phyloP scores from a whole-genome alignment of 2,113 vertebrate species.

The Ptilonorhynchus violaceus region DNA sequence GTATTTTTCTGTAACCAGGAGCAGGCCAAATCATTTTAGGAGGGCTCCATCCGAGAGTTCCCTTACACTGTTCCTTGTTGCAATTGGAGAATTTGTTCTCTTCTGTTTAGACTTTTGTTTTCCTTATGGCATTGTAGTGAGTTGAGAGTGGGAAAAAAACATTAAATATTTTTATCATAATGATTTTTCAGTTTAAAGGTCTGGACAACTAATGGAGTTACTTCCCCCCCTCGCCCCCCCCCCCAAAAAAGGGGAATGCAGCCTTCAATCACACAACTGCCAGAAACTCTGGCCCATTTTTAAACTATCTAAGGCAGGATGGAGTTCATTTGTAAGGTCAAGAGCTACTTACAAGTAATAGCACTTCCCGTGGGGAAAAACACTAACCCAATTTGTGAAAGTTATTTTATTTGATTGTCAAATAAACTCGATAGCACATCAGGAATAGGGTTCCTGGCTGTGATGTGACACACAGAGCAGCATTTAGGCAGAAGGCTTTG shows the following conservation, averaged over 20 bases:
- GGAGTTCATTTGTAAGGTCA: conserved; percentile 19
- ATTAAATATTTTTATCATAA: neutral
- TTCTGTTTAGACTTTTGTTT: neutral
- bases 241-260: neutral
- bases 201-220: neutral
- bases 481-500: neutral
- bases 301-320: neutral
- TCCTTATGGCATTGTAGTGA: neutral
- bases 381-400: neutral
- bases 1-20: neutral
- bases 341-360: conserved; percentile 20
- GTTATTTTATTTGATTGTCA: conserved; percentile 32
- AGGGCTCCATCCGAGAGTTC: neutral
- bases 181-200: neutral
- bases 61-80: neutral
- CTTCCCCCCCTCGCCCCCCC: too few relatives aligned
- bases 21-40: neutral
- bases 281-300: neutral
- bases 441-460: neutral
- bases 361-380: conserved; percentile 13
- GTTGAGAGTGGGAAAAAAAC: neutral
- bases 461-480: neutral
- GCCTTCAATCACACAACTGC: neutral
- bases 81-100: neutral
- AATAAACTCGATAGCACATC: neutral